phyloP scores from a whole-genome alignment of 2,797 vertebrate genomes.

The Delichon dasypus region DNA sequence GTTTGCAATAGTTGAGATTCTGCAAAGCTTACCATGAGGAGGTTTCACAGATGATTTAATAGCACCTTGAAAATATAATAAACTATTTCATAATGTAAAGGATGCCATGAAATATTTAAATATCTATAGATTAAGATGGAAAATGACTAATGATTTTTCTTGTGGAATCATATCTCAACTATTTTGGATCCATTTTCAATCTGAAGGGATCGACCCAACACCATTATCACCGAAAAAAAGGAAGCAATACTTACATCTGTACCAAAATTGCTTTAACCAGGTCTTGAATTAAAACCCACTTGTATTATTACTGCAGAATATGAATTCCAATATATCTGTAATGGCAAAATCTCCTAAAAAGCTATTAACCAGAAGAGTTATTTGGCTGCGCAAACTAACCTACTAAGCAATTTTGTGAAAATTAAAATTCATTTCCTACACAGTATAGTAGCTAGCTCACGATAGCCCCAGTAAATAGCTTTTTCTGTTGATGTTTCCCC shows the following conservation, averaged over 20 bases:
- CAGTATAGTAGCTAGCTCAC: background rate
- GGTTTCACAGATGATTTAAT: background rate
- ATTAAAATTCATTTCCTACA: constrained; percentile 47
- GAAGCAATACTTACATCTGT: background rate
- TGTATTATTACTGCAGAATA: constrained; percentile 21
- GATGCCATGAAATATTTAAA: constrained; percentile 21
- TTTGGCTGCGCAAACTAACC: background rate
- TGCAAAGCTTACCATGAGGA: background rate
- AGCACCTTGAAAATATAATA: background rate
- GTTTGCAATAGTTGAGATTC: background rate
- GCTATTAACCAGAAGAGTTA: constrained; percentile 31
- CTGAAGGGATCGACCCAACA: background rate
- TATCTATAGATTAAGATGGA: background rate
- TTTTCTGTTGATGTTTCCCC: constrained; percentile 8
- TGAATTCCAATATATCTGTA: background rate
- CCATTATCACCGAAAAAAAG: background rate
- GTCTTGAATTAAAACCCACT: background rate
- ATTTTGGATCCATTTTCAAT: constrained; percentile 20
- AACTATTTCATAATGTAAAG: background rate
- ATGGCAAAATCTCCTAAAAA: constrained; percentile 17
- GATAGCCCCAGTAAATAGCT: background rate
- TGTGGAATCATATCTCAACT: background rate
- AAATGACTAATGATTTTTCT: background rate
- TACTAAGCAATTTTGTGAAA: constrained; percentile 13
- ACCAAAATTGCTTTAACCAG: constrained; percentile 10